Percentiles rank a stretch among this genome's conserved stretches.
phyloP scores from a whole-genome alignment of 2,888 invertebrate species.

The Hesperia comma region DNA sequence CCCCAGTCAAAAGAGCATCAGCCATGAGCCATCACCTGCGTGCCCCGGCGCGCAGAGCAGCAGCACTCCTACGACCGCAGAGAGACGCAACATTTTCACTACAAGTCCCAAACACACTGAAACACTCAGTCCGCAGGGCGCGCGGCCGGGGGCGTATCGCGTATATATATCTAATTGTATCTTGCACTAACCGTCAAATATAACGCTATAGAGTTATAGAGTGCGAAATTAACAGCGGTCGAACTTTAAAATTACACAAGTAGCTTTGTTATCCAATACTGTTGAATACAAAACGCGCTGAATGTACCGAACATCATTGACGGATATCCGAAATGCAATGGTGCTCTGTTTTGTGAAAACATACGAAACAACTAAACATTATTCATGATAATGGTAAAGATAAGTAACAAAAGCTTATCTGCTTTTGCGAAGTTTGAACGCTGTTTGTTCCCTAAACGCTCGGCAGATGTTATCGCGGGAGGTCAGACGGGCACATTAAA shows the following conservation, averaged over 20 bases:
- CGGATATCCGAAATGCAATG: conserved; percentile 4
- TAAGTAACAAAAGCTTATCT: conserved; percentile 5
- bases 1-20: conserved; percentile 45
- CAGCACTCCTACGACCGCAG: conserved; percentile 53
- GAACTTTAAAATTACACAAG: conserved; percentile 1
- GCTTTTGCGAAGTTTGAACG: conserved; percentile 5
- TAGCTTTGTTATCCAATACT: not conserved
- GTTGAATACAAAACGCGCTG: not conserved
- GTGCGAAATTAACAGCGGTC: conserved; percentile 53
- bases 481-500: conserved; percentile 20
- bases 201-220: conserved; percentile 67
- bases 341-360: not conserved
- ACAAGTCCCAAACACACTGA: conserved; percentile 20
- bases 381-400: not conserved
- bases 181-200: conserved; percentile 59
- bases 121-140: conserved; percentile 9
- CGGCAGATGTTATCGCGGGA: conserved; percentile 1
- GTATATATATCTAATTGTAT: conserved; percentile 3
- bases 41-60: conserved; percentile 50
- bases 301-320: not conserved
- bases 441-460: not conserved
- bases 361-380: not conserved
- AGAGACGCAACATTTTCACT: conserved; percentile 51
- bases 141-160: conserved; percentile 38
- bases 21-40: conserved; percentile 54